Percentiles rank a stretch among this genome's conserved stretches.
phyloP scores from a whole-genome alignment of 2,797 vertebrate species.

The Myotis vivesi region DNA sequence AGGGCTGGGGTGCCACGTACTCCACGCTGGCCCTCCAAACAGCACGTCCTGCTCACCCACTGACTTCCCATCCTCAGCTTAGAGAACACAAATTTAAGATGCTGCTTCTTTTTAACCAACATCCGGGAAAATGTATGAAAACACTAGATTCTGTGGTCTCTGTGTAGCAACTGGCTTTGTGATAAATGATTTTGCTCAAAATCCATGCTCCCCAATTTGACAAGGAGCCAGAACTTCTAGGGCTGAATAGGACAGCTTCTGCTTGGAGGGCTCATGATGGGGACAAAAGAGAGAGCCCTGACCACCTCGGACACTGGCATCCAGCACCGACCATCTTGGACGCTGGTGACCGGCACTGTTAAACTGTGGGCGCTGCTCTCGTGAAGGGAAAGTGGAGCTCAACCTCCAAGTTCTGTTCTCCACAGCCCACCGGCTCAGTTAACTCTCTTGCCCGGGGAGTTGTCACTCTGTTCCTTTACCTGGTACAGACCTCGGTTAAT shows the following conservation, averaged over 20 bases:
- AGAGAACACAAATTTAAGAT: neutral
- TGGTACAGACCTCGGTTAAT: neutral
- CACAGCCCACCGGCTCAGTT: slow-evolving; percentile 22
- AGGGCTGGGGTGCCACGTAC: fast-evolving
- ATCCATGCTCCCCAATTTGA: neutral
- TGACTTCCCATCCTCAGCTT: neutral
- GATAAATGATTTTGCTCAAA: neutral
- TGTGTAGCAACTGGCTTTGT: neutral
- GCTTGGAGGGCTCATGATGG: neutral
- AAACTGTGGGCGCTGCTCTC: neutral
- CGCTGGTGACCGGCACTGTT: neutral
- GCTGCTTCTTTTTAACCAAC: neutral
- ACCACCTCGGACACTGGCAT: fast-evolving
- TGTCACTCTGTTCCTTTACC: neutral
- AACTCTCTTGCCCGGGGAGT: neutral
- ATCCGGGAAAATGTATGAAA: neutral
- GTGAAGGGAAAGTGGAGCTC: too few species aligned
- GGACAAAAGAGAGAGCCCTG: neutral
- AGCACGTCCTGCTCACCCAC: neutral
- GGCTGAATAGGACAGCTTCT: neutral
- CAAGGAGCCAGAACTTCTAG: neutral
- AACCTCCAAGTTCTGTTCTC: neutral
- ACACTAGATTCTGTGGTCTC: neutral
- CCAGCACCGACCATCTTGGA: too few species aligned
- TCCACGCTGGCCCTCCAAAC: too few species aligned